These are phyloP conservation scores for Callorhinus ursinus DNA, from an alignment of 2,113 vertebrate species.

Conservation along the genomic window DNA sequence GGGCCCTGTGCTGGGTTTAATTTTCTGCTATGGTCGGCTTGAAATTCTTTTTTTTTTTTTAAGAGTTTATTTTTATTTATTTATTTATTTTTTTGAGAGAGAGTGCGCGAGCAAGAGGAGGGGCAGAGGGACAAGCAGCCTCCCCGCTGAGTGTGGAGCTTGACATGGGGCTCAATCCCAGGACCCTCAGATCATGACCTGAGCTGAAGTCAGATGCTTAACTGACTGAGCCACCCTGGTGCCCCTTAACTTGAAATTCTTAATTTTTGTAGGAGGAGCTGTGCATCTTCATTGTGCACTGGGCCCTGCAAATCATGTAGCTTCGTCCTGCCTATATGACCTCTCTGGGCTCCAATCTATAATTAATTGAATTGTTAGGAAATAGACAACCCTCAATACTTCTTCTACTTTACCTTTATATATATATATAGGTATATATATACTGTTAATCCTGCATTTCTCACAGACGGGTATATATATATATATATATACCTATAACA, in stretches of 20 bases:
- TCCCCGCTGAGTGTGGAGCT: not conserved
- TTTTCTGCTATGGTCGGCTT: not conserved
- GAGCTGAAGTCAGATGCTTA: not conserved
- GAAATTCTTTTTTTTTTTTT: not conserved
- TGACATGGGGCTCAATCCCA: not conserved
- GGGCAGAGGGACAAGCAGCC: not conserved
- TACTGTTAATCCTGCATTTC: no score
- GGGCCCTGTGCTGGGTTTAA: not conserved
- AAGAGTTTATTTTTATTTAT: not conserved
- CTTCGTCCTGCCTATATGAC: not conserved
- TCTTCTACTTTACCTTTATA: not conserved
- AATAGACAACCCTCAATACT: not conserved
- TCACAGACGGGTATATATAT: no score
- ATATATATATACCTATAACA: no score
- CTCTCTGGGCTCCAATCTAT: not conserved
- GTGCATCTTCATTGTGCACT: constrained; percentile 3
- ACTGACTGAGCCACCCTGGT: not conserved
- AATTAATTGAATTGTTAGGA: constrained; percentile 22
- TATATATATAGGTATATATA: no score
- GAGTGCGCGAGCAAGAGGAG: not conserved
- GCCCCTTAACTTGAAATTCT: constrained; percentile 25
- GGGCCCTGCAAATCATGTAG: not conserved
- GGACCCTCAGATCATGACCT: not conserved
- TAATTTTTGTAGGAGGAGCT: not conserved
- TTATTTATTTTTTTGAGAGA: not conserved